Base-by-base conservation (phyloP, 2,888 invertebrate species). In the Ceratothoa steindachneri region DNA sequence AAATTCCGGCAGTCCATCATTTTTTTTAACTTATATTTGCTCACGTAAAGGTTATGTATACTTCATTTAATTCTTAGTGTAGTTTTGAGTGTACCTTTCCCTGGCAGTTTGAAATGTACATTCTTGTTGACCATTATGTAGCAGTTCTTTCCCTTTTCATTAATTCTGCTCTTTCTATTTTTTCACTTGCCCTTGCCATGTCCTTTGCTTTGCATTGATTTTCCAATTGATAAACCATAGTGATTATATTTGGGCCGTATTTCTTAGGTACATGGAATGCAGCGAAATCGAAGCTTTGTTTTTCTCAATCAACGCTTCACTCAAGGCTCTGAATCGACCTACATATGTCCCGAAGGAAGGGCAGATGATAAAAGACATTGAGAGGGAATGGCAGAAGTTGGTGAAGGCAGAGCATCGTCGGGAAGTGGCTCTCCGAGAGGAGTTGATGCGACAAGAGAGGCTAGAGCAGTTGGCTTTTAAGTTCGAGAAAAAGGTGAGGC, bases 211-310 rank as follows among this genome's bases (percentile, higher is more conserved):
- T n/a, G 15, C 15, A 9, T 51, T 51, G 15, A 12, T 51, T 51
- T 51, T 51, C 9, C 15, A 51, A 12, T 12, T 15, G 51, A 9
- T 15, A 15, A 51, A 15, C 51, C 9, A 51, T 51, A 51, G 15
- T 9, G 51, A 15, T 51, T 9, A 9, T 12, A 51, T 9, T 12
- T 51, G 51, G 9, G 12, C 12, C 51, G 9, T 15, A 41, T 41
- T 9, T 41, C 15, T 0, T 81, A 92, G 94, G 84, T 97, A 97
- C 85, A 95, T 92, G 83, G 98, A 99, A 85, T 90, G 96, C 72
- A 97, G 96, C 81, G 97, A 98, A 86, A 93, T 97, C 81, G 97
- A 99, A 85, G 98, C 94, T 0, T 86, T 97, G 51, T 97, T 92
- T 84, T 99, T 98, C 85, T 92, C 95, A 83, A 96, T 99, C 82